These are phyloP conservation scores for Zootermopsis nevadensis DNA, from an alignment of 2,888 invertebrate genomes.

Conservation along the genomic window DNA sequence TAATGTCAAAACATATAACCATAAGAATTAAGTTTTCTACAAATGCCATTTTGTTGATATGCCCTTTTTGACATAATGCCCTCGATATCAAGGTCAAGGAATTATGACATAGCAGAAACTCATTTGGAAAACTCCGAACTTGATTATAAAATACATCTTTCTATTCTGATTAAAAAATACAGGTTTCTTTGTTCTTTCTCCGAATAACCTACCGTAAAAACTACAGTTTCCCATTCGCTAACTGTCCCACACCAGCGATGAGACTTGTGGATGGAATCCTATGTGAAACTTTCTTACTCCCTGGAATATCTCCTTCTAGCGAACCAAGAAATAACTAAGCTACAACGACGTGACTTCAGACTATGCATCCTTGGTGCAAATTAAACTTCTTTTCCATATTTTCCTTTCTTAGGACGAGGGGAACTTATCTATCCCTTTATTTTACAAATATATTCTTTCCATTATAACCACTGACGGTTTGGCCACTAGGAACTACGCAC, in stretches of 20 bases:
- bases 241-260: background rate
- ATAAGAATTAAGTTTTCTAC: too few species aligned
- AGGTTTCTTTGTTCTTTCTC: background rate
- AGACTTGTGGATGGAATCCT: background rate
- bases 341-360: slow-evolving; percentile 2
- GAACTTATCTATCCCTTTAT: background rate
- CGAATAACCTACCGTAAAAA: background rate
- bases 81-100: too few species aligned
- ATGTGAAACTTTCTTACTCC: background rate
- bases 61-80: too few species aligned
- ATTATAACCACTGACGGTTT: too few species aligned
- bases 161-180: too few species aligned
- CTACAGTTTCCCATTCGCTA: background rate
- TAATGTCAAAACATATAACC: too few species aligned
- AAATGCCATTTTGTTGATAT: too few species aligned
- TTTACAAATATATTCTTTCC: slow-evolving; percentile 10
- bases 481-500: too few species aligned
- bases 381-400: background rate
- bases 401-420: background rate
- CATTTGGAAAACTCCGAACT: too few species aligned
- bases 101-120: too few species aligned
- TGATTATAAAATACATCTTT: too few species aligned
- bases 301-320: background rate
- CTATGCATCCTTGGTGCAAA: background rate
- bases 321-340: slow-evolving; percentile 4